Percentiles rank a stretch among this genome's conserved stretches.
phyloP scores from a whole-genome alignment of 2,797 vertebrate species.

The Podarcis siculus region DNA sequence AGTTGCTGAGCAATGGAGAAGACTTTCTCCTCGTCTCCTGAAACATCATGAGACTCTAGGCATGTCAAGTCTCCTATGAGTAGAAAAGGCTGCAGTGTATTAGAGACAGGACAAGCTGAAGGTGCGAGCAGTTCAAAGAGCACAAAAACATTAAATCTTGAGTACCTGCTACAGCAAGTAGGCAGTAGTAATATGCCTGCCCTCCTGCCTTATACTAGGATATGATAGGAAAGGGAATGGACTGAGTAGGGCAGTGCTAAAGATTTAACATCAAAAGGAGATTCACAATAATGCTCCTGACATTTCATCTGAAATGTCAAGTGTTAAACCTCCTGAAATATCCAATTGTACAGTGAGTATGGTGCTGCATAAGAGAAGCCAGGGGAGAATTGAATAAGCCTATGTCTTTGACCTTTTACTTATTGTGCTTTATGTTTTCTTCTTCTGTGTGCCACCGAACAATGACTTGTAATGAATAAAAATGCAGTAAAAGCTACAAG shows the following conservation, averaged over 20 bases:
- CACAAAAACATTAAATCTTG: background rate
- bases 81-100: background rate
- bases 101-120: background rate
- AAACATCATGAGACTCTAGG: background rate
- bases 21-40: background rate
- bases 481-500: background rate
- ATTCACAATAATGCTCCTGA: conserved; percentile 59
- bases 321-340: conserved; percentile 65
- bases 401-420: conserved; percentile 62
- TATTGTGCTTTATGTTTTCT: conserved; percentile 47
- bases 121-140: background rate
- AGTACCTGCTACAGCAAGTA: background rate
- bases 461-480: conserved; percentile 10
- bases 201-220: background rate
- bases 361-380: conserved; percentile 57
- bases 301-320: conserved; percentile 73
- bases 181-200: background rate
- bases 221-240: background rate
- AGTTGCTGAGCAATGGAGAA: background rate
- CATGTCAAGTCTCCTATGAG: background rate
- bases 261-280: conserved; percentile 40
- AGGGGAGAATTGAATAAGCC: conserved; percentile 49
- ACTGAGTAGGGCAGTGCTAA: conserved; percentile 44
- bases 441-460: conserved; percentile 12
- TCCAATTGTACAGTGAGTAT: conserved; percentile 39